Base-by-base conservation (phyloP, 2,888 invertebrate genomes). In the Cacoxenus indagator region DNA sequence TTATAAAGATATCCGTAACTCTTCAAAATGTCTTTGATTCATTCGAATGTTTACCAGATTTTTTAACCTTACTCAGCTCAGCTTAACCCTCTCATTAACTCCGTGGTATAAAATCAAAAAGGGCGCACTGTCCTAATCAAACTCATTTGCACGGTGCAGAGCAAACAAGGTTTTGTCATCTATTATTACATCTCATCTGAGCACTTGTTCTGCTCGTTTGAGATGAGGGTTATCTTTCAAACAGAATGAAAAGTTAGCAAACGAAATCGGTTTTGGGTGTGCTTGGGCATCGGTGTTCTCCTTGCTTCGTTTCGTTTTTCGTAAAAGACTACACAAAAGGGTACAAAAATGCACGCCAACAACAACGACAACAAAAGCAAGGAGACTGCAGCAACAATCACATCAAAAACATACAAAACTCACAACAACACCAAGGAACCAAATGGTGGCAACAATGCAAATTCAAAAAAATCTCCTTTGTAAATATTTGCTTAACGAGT, bases 401-500 rank as follows among this genome's bases (percentile, higher is more conserved):
- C 43, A 61, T 61, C 43, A 45, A 43, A 59, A 61, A 24, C 19
- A 57, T 4, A n/a, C 11, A 22, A 1, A 17, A 61, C 17, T 17
- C 55, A 17, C 9, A 43, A 57, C 19, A 66, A 66, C 9, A 27
- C 4, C 48, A 62, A 67, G 8, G 14, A 61, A 22, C 61, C 37
- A 17, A 48, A 43, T 64, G 64, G n/a, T n/a, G 64, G 24, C 17
- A 66, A 62, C 54, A 70, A 73, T 70, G 65, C 75, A 73, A 83
- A 73, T 80, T 75, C 67, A 76, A 71, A 72, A 75, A 76, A 75
- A 78, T 79, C 74, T 77, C 67, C 69, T 64, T 73, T 71, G 73
- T 73, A 77, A 77, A 77, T 76, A 77, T 79, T 77, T 74, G 74
- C 71, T 70, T 76, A 76, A 77, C 74, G 76, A 77, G 76, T 76